Percentiles rank a stretch among this genome's conserved stretches.
phyloP scores from a whole-genome alignment of 2,888 invertebrate species.

The Leptarthrus brevirostris region DNA sequence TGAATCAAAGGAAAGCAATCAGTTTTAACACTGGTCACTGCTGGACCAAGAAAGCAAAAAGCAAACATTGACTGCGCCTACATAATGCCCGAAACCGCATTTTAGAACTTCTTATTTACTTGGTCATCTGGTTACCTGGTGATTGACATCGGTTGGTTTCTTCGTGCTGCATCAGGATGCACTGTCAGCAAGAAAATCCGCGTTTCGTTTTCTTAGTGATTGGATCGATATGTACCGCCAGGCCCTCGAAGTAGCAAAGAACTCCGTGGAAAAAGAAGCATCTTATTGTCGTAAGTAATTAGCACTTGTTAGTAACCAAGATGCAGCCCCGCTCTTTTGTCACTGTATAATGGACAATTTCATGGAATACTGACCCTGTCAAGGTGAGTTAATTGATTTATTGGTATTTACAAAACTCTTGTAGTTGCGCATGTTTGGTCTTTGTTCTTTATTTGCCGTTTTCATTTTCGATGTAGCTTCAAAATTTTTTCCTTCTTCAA shows the following conservation, averaged over 20 bases:
- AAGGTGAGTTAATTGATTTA: constrained; percentile 63
- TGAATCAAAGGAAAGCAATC: constrained; percentile 40
- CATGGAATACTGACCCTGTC: constrained; percentile 58
- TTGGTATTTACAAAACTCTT: constrained; percentile 63
- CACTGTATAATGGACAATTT: constrained; percentile 57
- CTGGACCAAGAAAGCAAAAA: constrained; percentile 22
- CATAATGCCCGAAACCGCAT: constrained; percentile 8
- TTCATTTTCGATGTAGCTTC: constrained; percentile 13
- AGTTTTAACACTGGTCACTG: constrained; percentile 14
- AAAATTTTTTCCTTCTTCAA: constrained; percentile 10
- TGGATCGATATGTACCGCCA: background rate
- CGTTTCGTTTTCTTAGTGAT: background rate
- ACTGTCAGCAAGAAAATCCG: constrained; percentile 1
- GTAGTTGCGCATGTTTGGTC: constrained; percentile 18
- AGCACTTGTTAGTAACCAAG: constrained; percentile 54
- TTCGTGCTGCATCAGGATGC: constrained; percentile 11
- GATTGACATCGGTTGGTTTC: constrained; percentile 31
- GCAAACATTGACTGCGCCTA: constrained; percentile 35
- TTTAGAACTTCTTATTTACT: constrained; percentile 35
- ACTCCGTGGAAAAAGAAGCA: constrained; percentile 4
- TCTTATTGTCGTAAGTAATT: constrained; percentile 55
- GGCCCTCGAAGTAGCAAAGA: constrained; percentile 5
- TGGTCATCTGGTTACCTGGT: constrained; percentile 39
- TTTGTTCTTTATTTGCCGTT: constrained; percentile 28
- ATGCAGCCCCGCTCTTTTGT: constrained; percentile 54